Evolutionary conservation across 2,797 vertebrate species (phyloP).

Genomic region (Poecilia velifera): DNA sequence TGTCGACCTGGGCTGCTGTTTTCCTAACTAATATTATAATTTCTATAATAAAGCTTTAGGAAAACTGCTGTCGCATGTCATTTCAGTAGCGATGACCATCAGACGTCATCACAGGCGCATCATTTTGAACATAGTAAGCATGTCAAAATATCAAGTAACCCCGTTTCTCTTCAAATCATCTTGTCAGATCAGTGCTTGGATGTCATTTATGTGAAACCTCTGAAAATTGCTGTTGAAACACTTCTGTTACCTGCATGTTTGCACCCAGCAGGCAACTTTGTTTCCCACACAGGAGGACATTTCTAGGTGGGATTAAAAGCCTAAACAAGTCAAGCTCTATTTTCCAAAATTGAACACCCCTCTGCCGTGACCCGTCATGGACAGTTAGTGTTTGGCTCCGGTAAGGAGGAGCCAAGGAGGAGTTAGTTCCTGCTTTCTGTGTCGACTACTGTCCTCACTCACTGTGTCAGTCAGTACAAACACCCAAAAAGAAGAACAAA

Average conservation of each 20-base stretch:
- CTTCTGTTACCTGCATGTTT: background rate
- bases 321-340: conserved; percentile 51
- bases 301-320: conserved; percentile 44
- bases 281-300: conserved; percentile 35
- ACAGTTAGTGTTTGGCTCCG: conserved; percentile 54
- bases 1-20: background rate
- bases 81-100: background rate
- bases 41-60: background rate
- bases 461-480: background rate
- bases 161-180: background rate
- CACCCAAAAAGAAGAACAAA: background rate
- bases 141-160: background rate
- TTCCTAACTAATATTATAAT: background rate
- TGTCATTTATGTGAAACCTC: conserved; percentile 14
- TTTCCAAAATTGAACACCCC: conserved; percentile 38
- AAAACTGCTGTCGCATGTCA: background rate
- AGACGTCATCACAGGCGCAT: background rate
- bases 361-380: conserved; percentile 48
- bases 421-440: conserved; percentile 50
- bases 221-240: conserved; percentile 6
- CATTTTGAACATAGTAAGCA: background rate
- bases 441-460: conserved; percentile 15
- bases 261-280: background rate
- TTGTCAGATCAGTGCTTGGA: conserved; percentile 12
- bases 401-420: conserved; percentile 37